phyloP scores from a whole-genome alignment of 2,888 invertebrate genomes.

The Lasioglossum leucozonium region DNA sequence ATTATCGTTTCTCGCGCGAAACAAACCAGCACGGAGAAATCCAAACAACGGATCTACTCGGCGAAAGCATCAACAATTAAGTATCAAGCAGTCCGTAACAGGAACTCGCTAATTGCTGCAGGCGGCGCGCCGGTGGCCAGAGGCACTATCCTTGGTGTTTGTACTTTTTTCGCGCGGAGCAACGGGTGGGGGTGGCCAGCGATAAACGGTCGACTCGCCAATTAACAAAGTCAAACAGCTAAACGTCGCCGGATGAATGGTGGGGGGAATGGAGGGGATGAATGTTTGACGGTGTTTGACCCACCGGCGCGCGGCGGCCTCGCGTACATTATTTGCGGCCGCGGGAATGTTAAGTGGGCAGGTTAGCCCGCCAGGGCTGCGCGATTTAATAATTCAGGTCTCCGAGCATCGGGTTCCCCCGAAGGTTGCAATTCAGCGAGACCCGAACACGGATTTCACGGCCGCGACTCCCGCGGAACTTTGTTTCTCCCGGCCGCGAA shows the following conservation, averaged over 20 bases:
- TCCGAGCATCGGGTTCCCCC: background rate
- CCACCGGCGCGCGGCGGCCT: background rate
- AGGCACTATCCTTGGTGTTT: background rate
- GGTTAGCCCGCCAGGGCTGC: no score
- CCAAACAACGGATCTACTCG: background rate
- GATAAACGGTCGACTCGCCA: slow-evolving; percentile 35
- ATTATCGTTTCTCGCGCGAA: background rate
- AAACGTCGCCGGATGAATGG: slow-evolving; percentile 23
- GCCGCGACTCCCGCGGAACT: background rate
- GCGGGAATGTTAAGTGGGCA: background rate
- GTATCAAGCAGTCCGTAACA: background rate
- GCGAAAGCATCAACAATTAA: background rate
- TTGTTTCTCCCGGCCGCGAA: background rate
- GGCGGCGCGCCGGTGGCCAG: background rate
- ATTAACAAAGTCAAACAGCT: slow-evolving; percentile 48
- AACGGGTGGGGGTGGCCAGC: background rate
- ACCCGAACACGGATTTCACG: background rate
- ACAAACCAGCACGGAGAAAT: background rate
- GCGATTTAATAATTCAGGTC: slow-evolving; percentile 5
- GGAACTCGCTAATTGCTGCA: slow-evolving; percentile 11
- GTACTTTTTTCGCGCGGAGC: background rate
- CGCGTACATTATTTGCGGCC: slow-evolving; percentile 6
- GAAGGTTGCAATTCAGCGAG: background rate
- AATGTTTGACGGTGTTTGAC: slow-evolving; percentile 26
- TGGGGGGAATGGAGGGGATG: no score